These are phyloP conservation scores for Dufourea novaeangliae DNA, from an alignment of 1,140 invertebrate species.

Conservation along the genomic window DNA sequence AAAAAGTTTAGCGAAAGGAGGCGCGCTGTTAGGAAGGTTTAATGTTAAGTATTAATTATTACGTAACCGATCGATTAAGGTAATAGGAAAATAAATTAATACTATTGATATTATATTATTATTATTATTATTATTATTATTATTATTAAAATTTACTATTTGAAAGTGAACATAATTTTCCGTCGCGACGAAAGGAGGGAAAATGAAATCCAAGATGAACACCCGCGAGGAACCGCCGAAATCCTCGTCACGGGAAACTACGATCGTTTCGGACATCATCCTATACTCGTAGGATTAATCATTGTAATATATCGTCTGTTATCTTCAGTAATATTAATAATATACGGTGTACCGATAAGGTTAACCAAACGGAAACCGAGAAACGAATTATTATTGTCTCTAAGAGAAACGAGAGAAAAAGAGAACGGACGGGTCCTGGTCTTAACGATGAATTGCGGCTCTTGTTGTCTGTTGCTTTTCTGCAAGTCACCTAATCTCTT, in stretches of 20 bases:
- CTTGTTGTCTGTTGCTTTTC: slow-evolving; percentile 53
- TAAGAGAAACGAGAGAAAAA: slow-evolving; percentile 62
- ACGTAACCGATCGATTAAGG: slow-evolving; percentile 58
- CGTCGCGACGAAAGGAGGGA: slow-evolving; percentile 12
- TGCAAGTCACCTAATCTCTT: slow-evolving; percentile 28
- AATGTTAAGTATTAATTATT: slow-evolving; percentile 74
- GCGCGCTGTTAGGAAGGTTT: slow-evolving; percentile 42
- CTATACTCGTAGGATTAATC: slow-evolving; percentile 68
- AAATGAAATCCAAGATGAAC: not conserved
- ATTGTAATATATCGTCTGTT: slow-evolving; percentile 80
- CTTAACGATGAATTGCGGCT: slow-evolving; percentile 30
- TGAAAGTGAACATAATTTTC: slow-evolving; percentile 27
- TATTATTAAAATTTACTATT: slow-evolving; percentile 55
- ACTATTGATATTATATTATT: slow-evolving; percentile 65
- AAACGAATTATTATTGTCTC: slow-evolving; percentile 76
- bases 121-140: slow-evolving; percentile 73
- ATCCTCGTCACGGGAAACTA: slow-evolving; percentile 22
- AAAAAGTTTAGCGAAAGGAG: slow-evolving; percentile 57
- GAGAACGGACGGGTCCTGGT: slow-evolving; percentile 28
- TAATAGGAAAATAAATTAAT: slow-evolving; percentile 72
- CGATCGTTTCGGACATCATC: slow-evolving; percentile 50
- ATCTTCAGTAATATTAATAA: slow-evolving; percentile 77
- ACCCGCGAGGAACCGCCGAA: slow-evolving; percentile 1
- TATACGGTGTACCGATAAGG: slow-evolving; percentile 71
- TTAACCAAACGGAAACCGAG: slow-evolving; percentile 65